Evolutionary conservation across 2,797 vertebrate species (phyloP).

Genomic region (Orestias chungarensis): DNA sequence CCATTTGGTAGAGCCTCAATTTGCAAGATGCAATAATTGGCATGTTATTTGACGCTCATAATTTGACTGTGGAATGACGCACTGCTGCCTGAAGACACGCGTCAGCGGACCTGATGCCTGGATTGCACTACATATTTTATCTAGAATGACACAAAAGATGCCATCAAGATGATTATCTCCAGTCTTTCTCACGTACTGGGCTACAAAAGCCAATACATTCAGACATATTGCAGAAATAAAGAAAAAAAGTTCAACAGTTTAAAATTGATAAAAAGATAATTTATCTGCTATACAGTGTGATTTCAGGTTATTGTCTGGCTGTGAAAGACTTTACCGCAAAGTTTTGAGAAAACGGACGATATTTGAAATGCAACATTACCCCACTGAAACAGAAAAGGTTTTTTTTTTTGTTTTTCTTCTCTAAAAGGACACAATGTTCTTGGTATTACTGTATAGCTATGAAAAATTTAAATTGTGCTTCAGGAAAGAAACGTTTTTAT

Average conservation of each 20-base stretch:
- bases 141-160: slow-evolving; percentile 17
- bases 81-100: slow-evolving; percentile 34
- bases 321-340: background rate
- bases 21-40: slow-evolving; percentile 52
- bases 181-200: slow-evolving; percentile 3
- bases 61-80: slow-evolving; percentile 54
- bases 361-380: background rate
- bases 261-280: background rate
- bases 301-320: background rate
- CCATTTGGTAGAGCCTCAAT: slow-evolving; percentile 33
- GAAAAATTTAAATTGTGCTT: background rate
- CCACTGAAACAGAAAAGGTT: background rate
- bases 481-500: background rate
- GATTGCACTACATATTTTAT: slow-evolving; percentile 40
- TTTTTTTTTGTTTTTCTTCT: background rate
- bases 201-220: background rate
- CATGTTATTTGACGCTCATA: slow-evolving; percentile 47
- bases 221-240: background rate
- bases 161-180: slow-evolving; percentile 16
- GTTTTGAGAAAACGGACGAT: background rate
- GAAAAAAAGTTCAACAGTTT: too few species aligned
- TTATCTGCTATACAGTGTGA: background rate
- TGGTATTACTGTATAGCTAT: background rate
- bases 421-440: background rate
- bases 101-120: slow-evolving; percentile 46